Base-by-base conservation (phyloP, 2,888 invertebrate species). In the Hylaea fasciaria region DNA sequence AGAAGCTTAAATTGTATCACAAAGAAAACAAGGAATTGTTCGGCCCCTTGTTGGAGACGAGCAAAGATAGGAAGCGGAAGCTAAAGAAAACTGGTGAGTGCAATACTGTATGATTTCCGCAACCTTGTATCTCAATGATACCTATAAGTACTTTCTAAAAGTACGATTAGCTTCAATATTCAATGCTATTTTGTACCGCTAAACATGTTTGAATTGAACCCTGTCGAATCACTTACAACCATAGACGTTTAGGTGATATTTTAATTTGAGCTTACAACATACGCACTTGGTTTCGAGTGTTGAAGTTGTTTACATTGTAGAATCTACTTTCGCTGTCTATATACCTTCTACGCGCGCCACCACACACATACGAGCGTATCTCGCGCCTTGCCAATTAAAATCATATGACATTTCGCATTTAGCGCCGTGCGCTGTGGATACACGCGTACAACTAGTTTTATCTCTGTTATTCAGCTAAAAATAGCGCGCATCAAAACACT, bases 11-110 rank as follows among this genome's bases (percentile, higher is more conserved):
- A 75, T 77, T 86, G 59, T 89, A 88, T 70, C 82, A 93, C 64
- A 91, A 83, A 71, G 93, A 93, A 65, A 92, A 92, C 63, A 93
- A 92, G 70, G 82, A 85, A 40, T 63, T 92, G 8, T 94, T 93
- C 63, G 94, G 94, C 7, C 85, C 89, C 0, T 72, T 94, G 52
- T 65, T 93, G 43, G 93, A 94, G 71, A 90, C 87, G 0, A 90
- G 81, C 61, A 88, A 86, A 70, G 81, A 93, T 73, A 91, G 85
- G 76, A 85, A 81, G 70, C 83, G 79, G 73, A 89, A 86, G 39
- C 72, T 80, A 59, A 77, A 79, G 69, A 89, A 89, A 70, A 74
- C 83, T 72, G 86, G 91, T 90, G 77, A 84, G 86, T 83, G 66
- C 57, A 71, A 60, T 40, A 40, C 11, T 71, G 32, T 71, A 74